Evolutionary conservation across 2,888 invertebrate species (phyloP), one percentile per base, ranked within the genome.

Genomic region (Plemyria rubiginata): DNA sequence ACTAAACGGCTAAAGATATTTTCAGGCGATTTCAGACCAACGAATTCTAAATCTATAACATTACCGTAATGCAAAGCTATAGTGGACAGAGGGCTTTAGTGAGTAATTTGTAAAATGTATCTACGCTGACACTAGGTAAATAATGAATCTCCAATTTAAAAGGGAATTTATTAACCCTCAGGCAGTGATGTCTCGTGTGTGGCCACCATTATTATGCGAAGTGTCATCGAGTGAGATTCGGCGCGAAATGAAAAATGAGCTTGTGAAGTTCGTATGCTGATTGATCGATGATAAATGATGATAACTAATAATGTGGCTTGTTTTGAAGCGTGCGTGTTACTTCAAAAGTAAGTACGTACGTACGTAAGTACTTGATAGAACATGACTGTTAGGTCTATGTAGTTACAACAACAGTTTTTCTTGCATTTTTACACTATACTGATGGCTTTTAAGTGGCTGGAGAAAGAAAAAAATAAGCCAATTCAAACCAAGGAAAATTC

Each of bases 61-160:
- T 40, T 29, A 12, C n/a, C 45, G 48, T 58, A 62, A 11, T 38
- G 9, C 28, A 51, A 54, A 48, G 51, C 48, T 60, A 43, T 52
- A 58, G 74, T 82, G 45, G 28, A 38, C 54, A 38, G 6, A 11
- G 9, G 15, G 4, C 54, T 54, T 60, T 38, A 56, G 40, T 52
- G 15, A 54, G 56, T 68, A 65, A 62, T 62, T 66, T 66, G 64
- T 67, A 65, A 63, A 57, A 82, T 81, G 85, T 84, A 84, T 86
- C 76, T 77, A 70, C 67, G 73, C 72, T 67, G 74, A 70, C 65
- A 57, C 72, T 78, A 74, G 71, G 72, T 75, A 76, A 78, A 81
- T 79, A 81, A 82, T 83, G 71, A 73, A 75, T 75, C 57, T 69
- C 62, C 69, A 73, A 78, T 84, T 81, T 57, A 52, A 55, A 61